Percentiles rank a stretch among this genome's conserved stretches.
phyloP scores from a whole-genome alignment of 2,797 vertebrate species.

The Helarctos malayanus region DNA sequence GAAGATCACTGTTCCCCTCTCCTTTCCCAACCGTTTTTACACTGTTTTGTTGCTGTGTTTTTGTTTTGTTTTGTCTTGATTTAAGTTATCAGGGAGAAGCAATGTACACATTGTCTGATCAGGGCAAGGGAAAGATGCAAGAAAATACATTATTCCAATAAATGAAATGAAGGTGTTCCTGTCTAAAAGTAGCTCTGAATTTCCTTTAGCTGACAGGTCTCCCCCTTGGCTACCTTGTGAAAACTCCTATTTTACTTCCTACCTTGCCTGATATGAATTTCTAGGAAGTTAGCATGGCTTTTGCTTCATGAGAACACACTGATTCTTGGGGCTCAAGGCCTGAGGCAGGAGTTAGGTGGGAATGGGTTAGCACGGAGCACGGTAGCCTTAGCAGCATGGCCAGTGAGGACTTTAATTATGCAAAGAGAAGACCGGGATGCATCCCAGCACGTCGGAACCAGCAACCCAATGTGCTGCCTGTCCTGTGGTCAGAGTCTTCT shows the following conservation, averaged over 20 bases:
- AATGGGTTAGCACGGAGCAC: neutral
- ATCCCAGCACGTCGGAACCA: neutral
- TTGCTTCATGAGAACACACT: neutral
- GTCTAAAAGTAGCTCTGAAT: conserved; percentile 75
- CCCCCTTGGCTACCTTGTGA: neutral
- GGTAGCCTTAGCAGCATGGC: neutral
- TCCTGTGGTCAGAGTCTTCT: neutral
- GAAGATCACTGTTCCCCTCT: neutral
- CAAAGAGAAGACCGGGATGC: neutral
- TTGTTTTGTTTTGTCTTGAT: neutral
- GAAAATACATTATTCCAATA: conserved; percentile 50
- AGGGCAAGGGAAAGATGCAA: conserved; percentile 15
- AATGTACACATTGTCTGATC: neutral
- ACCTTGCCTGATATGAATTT: neutral
- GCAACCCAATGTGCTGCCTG: neutral
- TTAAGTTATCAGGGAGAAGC: conserved; percentile 18
- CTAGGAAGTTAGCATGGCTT: neutral
- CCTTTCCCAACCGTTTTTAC: neutral
- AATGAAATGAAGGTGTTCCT: conserved; percentile 48
- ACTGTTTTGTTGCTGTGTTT: neutral
- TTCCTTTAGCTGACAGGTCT: conserved; percentile 61
- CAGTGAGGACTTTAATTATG: conserved; percentile 13
- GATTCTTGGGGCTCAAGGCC: neutral
- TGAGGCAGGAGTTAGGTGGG: neutral
- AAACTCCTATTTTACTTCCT: conserved; percentile 48